A percentile compares a stretch with the other conserved stretches of the same genome.
phyloP scores from a whole-genome alignment of 2,888 invertebrate genomes.

The Archips crataeganus region DNA sequence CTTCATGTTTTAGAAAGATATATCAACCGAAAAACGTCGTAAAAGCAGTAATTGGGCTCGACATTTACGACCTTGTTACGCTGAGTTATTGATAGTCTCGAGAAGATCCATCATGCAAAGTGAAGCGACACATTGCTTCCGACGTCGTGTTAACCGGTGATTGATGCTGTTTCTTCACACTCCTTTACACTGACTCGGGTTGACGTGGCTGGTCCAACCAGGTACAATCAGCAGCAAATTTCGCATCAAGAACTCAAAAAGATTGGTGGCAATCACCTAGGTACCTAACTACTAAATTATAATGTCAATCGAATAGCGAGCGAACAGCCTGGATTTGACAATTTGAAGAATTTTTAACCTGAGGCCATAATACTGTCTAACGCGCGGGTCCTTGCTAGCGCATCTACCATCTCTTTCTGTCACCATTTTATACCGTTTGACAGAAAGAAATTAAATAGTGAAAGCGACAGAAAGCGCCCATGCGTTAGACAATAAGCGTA shows the following conservation, averaged over 20 bases:
- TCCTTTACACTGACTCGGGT: conserved; percentile 5
- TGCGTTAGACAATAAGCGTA: too few species aligned
- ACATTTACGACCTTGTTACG: neutral
- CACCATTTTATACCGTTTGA: too few species aligned
- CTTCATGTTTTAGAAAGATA: neutral
- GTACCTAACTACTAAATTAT: too few species aligned
- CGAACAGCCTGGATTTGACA: too few species aligned
- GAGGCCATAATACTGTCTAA: too few species aligned
- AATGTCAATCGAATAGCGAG: too few species aligned
- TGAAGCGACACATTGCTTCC: conserved; percentile 23
- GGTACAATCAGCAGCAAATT: neutral
- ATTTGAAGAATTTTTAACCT: too few species aligned
- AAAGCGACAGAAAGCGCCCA: too few species aligned
- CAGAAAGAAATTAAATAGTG: too few species aligned
- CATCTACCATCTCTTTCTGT: too few species aligned
- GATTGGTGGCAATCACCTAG: too few species aligned
- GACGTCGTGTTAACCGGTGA: conserved; percentile 17
- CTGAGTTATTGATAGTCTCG: conserved; percentile 1
- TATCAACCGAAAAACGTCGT: neutral
- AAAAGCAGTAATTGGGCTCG: neutral
- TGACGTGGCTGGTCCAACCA: neutral
- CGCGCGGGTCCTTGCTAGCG: too few species aligned
- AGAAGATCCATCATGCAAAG: conserved; percentile 22
- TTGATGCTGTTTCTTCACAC: conserved; percentile 6
- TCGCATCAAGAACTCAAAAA: neutral